Conservation (phyloP, 1,140 invertebrate genomes). For the Sweltsa coloradensis region DNA sequence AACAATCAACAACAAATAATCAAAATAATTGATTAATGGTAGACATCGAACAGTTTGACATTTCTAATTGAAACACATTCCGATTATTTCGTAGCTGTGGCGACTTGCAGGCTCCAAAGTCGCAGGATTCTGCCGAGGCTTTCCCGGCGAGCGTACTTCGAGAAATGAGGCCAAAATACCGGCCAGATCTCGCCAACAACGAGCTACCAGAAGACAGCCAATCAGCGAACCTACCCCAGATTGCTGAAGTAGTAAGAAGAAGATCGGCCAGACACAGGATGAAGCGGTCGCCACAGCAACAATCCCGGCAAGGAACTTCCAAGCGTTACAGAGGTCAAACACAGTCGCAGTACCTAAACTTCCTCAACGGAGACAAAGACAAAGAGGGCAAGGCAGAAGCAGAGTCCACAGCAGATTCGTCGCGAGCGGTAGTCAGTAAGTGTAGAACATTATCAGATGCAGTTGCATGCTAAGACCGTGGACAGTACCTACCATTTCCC, state of each 20-base stretch:
- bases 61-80: not conserved
- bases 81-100: conserved; percentile 21
- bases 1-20: not conserved
- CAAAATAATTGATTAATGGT: not conserved
- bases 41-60: not conserved
- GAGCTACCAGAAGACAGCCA: conserved; percentile 23
- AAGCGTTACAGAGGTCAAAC: conserved; percentile 55
- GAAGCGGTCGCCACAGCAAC: not conserved
- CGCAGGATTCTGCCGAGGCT: conserved; percentile 26
- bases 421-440: conserved; percentile 64
- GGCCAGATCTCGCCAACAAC: conserved; percentile 19
- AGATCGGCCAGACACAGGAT: not conserved
- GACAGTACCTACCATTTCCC: too few species aligned
- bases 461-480: too few species aligned
- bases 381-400: conserved; percentile 63
- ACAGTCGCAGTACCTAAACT: conserved; percentile 66
- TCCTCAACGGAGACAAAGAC: conserved; percentile 36
- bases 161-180: conserved; percentile 10
- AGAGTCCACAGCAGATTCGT: conserved; percentile 54
- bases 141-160: conserved; percentile 21
- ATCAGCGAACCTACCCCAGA: conserved; percentile 9
- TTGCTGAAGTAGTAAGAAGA: not conserved
- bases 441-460: conserved; percentile 24
- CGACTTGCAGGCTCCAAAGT: conserved; percentile 25
- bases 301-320: too few species aligned